Evolutionary conservation across 2,797 vertebrate species (phyloP), one percentile per base, ranked within the genome.

Genomic region (Chromis chromis): DNA sequence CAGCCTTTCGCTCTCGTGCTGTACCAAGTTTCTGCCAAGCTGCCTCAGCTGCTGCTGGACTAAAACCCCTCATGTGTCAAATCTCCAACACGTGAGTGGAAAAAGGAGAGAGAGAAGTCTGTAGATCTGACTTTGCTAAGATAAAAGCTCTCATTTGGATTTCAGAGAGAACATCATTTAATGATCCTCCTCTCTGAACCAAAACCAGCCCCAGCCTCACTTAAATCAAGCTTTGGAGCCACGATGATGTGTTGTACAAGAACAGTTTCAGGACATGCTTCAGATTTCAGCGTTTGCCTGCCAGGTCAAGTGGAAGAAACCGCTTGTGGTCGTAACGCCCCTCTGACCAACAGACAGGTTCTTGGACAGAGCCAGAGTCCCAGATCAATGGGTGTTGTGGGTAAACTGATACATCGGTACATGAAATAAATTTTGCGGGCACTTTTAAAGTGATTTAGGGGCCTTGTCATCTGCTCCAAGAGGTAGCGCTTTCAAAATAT

Each of bases 401-500:
- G 81, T 85, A 90, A 91, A 90, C 65, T 33, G 74, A 88, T 88
- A 82, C 83, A 73, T 80, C 63, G 16, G 81, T 61, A 85, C 72
- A 86, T 86, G 77, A 90, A 91, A 86, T 84, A 80, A 0, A 81
- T 85, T 85, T 78, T 77, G 82, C 3, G 56, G 79, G 72, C 60
- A 68, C 76, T 83, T 84, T 64, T 1, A 79, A 82, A 73, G 69
- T 75, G 75, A 90, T 91, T 90, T 83, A 86, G 49, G 61, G 59
- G 44, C 24, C 25, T 36, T 42, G 55, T 66, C 63, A 33, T 80
- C 50, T 1, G 44, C 42, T 87, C 60, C 49, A 64, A 89, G 81
- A 56, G 66, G 83, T 70, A 71, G 75, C 16, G 0, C 56, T 82
- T 80, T 85, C 54, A 83, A 85, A 86, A 82, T 78, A 55, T 70